Evolutionary conservation across 2,888 invertebrate genomes (phyloP).

Genomic region (Lochmaea crataegi): DNA sequence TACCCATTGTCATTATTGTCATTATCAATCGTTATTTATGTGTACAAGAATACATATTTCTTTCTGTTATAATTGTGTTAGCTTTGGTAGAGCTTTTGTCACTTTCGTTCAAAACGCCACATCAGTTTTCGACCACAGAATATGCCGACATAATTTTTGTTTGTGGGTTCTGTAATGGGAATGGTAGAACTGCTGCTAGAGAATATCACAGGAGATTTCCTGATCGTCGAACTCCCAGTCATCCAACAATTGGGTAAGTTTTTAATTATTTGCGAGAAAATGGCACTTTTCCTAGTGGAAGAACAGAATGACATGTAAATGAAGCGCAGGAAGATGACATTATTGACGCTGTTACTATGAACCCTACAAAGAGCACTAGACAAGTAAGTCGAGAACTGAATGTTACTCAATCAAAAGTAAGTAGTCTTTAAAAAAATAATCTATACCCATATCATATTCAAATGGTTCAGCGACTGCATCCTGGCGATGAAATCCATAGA

Average conservation of each 20-base stretch:
- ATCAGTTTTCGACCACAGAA: too few species aligned
- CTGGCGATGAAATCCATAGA: too few species aligned
- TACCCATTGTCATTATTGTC: conserved; percentile 2
- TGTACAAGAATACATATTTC: conserved; percentile 7
- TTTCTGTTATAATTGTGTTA: not conserved
- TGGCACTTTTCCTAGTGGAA: not conserved
- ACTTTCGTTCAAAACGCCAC: too few species aligned
- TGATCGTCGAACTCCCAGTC: not conserved
- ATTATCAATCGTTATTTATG: conserved; percentile 4
- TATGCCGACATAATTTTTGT: too few species aligned
- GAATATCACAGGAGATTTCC: too few species aligned
- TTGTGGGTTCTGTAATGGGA: too few species aligned
- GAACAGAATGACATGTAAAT: too few species aligned
- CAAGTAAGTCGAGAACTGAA: not conserved
- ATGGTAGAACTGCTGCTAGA: too few species aligned
- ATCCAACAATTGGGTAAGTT: not conserved
- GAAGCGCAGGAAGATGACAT: not conserved
- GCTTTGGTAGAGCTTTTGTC: too few species aligned
- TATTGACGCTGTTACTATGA: not conserved
- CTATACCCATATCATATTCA: too few species aligned
- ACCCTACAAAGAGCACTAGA: conserved; percentile 1
- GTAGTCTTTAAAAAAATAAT: too few species aligned
- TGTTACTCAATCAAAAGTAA: conserved; percentile 7
- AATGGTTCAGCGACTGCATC: too few species aligned
- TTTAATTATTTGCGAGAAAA: not conserved